Conservation (phyloP, 2,888 invertebrate genomes). For the Trichacis sp. region DNA sequence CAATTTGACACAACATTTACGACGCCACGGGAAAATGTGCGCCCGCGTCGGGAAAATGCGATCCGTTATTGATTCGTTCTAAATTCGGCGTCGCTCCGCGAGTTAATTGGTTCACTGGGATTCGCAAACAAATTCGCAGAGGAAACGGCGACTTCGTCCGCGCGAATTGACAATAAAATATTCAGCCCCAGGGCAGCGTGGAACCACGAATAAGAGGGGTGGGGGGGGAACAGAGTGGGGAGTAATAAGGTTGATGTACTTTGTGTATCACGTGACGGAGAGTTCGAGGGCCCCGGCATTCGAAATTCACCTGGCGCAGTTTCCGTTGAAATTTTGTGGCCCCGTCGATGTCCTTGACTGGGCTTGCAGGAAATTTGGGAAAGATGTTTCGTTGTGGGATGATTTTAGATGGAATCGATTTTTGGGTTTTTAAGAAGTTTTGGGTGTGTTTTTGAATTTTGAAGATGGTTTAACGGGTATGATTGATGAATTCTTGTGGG, state of each 20-base stretch:
- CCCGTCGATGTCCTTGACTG: no score
- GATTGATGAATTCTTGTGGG: no score
- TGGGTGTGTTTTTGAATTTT: no score
- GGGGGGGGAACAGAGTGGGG: background rate
- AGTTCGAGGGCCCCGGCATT: background rate
- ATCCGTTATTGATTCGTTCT: slow-evolving; percentile 24
- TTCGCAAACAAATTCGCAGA: slow-evolving; percentile 23
- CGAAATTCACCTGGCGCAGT: background rate
- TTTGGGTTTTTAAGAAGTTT: no score
- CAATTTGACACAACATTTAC: background rate
- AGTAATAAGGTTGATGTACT: slow-evolving; percentile 2
- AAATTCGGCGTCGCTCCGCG: slow-evolving; percentile 11
- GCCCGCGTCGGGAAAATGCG: slow-evolving; percentile 8
- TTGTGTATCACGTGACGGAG: background rate
- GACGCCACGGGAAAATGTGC: slow-evolving; percentile 9
- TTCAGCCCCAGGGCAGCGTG: background rate
- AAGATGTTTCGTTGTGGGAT: no score
- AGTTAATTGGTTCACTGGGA: slow-evolving; percentile 26
- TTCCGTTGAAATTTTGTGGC: no score
- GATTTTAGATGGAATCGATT: no score
- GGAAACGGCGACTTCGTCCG: background rate
- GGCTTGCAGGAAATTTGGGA: no score
- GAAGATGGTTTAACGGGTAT: no score
- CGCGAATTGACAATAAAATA: slow-evolving; percentile 1
- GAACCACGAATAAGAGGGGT: background rate